Evolutionary conservation across 2,797 vertebrate species (phyloP), one percentile per base, ranked within the genome.

Genomic region (Lacerta viridis): DNA sequence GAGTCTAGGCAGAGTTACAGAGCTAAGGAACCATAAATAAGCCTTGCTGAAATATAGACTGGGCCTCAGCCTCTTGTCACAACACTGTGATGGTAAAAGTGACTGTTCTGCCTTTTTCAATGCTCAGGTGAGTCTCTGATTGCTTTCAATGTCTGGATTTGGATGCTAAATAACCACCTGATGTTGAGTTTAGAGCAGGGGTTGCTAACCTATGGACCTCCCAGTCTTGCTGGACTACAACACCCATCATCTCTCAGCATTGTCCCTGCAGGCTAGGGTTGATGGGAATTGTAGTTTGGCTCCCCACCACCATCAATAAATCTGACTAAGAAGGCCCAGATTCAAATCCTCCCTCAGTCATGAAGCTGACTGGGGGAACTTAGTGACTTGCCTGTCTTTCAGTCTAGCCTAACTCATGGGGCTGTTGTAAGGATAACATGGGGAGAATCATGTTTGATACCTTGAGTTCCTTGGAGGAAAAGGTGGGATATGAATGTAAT

Each of bases 121-220:
- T 64, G 69, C n/a, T 25, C 83, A 18, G 2, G 3, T 68, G n/a
- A 39, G 23, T 41, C 15, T 69, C 20, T 43, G 18, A 18, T 69
- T 74, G 41, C 29, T 86, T 74, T 82, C 27, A 84, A 1, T 66
- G 39, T 80, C 86, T 89, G 68, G 15, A 80, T 72, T 64, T 15
- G n/a, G 59, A 68, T 33, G 15, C n/a, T 74, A 29, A 7, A 72
- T 15, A 80, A 72, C 43, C 75, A 75, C 29, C 41, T 39, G 18
- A 5, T 39, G 1, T 61, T 9, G 46, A 18, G n/a, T 33, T 64
- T 80, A 80, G 27, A 50, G 29, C 68, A 71, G 29, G n/a, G 6
- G 27, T n/a, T 7, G 71, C 59, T 61, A 61, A 64, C 61, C 61
- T 23, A 23, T 64, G 61, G 61, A 64, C 61, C 61, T 23, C 20